These are phyloP conservation scores for Eupithecia inturbata DNA, from an alignment of 2,888 invertebrate species.

Conservation along the genomic window DNA sequence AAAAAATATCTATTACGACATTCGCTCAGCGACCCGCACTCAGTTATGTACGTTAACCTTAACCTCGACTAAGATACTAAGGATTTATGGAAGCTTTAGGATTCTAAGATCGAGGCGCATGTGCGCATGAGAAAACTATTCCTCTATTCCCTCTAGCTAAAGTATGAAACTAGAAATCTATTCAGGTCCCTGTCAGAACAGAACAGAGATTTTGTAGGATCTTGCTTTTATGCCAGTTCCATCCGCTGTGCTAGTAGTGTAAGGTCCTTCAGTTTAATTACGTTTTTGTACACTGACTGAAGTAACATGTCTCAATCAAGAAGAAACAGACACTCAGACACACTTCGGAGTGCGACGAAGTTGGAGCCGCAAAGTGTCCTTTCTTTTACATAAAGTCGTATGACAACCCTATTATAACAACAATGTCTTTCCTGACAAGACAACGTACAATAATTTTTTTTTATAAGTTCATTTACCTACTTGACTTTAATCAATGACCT, in stretches of 20 bases:
- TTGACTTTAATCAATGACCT: neutral
- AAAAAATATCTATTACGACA: too few species aligned
- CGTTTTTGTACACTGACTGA: neutral
- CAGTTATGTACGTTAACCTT: too few species aligned
- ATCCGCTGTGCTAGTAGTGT: neutral
- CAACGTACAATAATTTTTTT: neutral
- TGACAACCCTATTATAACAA: neutral
- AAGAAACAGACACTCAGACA: neutral
- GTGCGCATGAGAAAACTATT: too few species aligned
- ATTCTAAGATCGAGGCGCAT: too few species aligned
- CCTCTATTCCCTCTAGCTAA: too few species aligned
- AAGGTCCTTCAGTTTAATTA: neutral
- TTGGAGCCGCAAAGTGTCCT: neutral
- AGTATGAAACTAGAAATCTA: too few species aligned
- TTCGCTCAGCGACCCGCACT: neutral
- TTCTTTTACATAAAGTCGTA: neutral
- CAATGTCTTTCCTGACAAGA: neutral
- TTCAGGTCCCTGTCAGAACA: too few species aligned
- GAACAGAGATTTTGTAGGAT: neutral
- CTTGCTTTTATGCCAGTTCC: neutral
- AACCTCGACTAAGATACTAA: too few species aligned
- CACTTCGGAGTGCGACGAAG: neutral
- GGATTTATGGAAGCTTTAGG: too few species aligned
- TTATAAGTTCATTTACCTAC: constrained; percentile 7
- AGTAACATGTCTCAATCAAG: neutral